A percentile compares a stretch with the other conserved stretches of the same genome.
Evolutionary conservation across 1,140 invertebrate species (phyloP).

Genomic region (Tyrophagus putrescentiae): DNA sequence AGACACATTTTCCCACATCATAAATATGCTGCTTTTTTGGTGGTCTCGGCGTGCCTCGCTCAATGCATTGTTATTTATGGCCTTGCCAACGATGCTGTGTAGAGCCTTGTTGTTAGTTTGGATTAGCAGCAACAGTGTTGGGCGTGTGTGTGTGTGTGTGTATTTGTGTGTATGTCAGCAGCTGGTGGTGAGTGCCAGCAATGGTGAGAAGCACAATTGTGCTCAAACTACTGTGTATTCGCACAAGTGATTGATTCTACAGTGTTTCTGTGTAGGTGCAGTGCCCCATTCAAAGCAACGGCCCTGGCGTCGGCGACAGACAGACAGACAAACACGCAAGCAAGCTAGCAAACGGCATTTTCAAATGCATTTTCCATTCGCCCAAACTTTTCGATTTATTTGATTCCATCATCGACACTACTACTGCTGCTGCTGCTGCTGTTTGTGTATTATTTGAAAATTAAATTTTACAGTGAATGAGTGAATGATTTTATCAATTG

Average conservation of each 20-base stretch:
- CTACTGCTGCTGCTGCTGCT: too few species aligned
- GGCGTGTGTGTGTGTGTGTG: background rate
- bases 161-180: constrained; percentile 1
- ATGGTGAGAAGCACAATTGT: background rate
- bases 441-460: too few species aligned
- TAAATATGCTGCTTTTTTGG: background rate
- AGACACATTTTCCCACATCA: constrained; percentile 2
- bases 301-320: constrained; percentile 87
- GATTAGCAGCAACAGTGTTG: constrained; percentile 13
- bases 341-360: background rate
- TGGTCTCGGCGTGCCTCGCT: background rate
- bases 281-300: too few species aligned
- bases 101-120: background rate
- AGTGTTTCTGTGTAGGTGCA: constrained; percentile 41
- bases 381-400: too few species aligned
- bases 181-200: background rate
- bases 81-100: too few species aligned
- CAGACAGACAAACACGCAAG: constrained; percentile 92
- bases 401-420: too few species aligned
- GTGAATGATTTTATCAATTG: too few species aligned
- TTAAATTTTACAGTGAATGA: too few species aligned
- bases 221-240: background rate
- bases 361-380: too few species aligned
- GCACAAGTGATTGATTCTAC: background rate
- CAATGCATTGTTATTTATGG: constrained; percentile 11